Evolutionary conservation across 1,140 invertebrate species (phyloP), one percentile per base, ranked within the genome.

Genomic region (Elymnias hypermnestra): DNA sequence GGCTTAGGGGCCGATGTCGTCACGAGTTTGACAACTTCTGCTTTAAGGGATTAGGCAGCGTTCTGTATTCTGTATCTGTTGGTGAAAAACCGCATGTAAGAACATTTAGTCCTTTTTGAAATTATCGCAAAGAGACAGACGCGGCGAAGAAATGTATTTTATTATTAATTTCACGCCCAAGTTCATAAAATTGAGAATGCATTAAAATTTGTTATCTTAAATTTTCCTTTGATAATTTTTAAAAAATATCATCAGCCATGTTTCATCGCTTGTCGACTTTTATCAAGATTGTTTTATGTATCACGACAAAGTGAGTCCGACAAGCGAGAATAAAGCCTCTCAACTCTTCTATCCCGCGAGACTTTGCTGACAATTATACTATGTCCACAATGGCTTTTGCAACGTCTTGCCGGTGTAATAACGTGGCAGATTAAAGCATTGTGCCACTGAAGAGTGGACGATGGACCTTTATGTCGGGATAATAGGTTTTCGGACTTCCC

Each of bases 341-440:
- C 45, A 43, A 33, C 47, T 45, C 33, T 40, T 26, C 39, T 31
- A 33, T 41, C 45, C 40, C 44, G 44, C 29, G 33, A 51, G 43
- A 39, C 46, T 36, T 31, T 35, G 25, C 49, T 29, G 43, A 55
- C 59, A 55, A 58, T 55, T 58, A 49, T 48, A 53, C 31, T 46
- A 39, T 52, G 47, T 50, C 51, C 49, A 69, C 65, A 69, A 65
- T 69, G 42, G 56, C 37, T 42, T 35, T 52, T 51, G 53, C 48
- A 48, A 49, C 48, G 40, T 60, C 49, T 52, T 53, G 38, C 47
- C 56, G 40, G 41, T 56, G 57, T 65, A 65, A 62, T 58, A 59
- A 57, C 53, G 41, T 48, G 44, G 43, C 52, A 65, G 65, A 65
- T 65, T 65, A 65, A 56, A 54, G 54, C 57, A 69, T 69, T 69